Base-by-base conservation (phyloP, 2,888 invertebrate species). In the Tuta absoluta region DNA sequence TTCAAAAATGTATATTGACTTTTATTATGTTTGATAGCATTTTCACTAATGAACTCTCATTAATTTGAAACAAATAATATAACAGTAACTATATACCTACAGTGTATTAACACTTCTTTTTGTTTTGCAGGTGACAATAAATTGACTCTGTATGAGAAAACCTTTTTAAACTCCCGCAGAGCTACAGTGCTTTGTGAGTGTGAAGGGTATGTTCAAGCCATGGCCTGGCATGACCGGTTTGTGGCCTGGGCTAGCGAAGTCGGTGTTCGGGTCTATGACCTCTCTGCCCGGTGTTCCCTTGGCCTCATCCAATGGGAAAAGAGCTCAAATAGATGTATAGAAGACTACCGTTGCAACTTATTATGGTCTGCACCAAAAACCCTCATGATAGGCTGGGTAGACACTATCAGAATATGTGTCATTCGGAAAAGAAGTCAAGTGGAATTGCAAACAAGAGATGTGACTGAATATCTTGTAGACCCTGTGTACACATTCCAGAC, bases 201-300 rank as follows among this genome's bases (percentile, higher is more conserved):
- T 56, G 96, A 96, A 91, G 98, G 97, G 45, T 94, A 95, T 23
- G 97, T 98, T 1, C 93, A 96, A 68, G 96, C 96, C 12, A 94
- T 98, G 75, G 95, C 96, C 65, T 99, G 99, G 99, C 94, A 94
- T 68, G 96, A 95, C 14, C 93, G 95, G 63, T 98, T 98, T 81
- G 94, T 98, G 5, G 98, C 98, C 0, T 99, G 98, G 98, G 95
- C 98, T 8, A 97, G 97, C 75, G 96, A 96, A 80, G 94, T 95
- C 56, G 97, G 97, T 48, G 96, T 98, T 21, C 93, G 97, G 71
- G 96, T 99, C 0, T 98, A 96, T 82, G 98, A 99, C 89, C 93
- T 98, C 69, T 94, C 93, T 65, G 95, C 96, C 11, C 94, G 95
- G 74, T 95, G 95, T 78, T 96, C 97, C 1, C 93, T 98, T 57